Conservation (phyloP, 2,797 vertebrate genomes). For the Falco berigora region DNA sequence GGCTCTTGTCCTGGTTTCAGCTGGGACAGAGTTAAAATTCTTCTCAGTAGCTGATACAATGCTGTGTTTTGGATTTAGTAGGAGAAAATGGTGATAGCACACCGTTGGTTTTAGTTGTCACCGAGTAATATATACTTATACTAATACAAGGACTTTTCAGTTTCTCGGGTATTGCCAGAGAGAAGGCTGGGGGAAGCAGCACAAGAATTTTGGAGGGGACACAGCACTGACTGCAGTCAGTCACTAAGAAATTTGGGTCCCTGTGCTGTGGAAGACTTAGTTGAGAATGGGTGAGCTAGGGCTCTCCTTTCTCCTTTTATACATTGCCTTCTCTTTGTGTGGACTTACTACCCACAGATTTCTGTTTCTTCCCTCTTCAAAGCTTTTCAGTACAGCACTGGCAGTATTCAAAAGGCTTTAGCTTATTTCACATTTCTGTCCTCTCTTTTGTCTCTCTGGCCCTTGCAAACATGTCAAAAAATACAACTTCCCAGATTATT, state of each 20-base stretch:
- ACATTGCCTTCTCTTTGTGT: background rate
- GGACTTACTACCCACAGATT: background rate
- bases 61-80: too few species aligned
- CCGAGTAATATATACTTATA: too few species aligned
- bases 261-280: background rate
- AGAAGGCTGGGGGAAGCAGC: too few species aligned
- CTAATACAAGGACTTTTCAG: too few species aligned
- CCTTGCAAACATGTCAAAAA: background rate
- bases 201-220: too few species aligned
- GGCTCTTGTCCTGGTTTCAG: too few species aligned
- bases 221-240: too few species aligned
- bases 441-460: background rate
- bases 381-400: background rate
- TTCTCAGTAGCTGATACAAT: too few species aligned
- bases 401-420: background rate
- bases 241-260: background rate
- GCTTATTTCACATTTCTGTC: background rate
- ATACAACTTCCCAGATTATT: background rate
- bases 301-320: background rate
- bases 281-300: background rate
- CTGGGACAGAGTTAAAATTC: too few species aligned
- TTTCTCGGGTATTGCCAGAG: too few species aligned
- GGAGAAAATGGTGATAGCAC: too few species aligned
- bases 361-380: background rate
- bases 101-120: too few species aligned